phyloP scores from a whole-genome alignment of 2,113 vertebrate species.

The Puma concolor region DNA sequence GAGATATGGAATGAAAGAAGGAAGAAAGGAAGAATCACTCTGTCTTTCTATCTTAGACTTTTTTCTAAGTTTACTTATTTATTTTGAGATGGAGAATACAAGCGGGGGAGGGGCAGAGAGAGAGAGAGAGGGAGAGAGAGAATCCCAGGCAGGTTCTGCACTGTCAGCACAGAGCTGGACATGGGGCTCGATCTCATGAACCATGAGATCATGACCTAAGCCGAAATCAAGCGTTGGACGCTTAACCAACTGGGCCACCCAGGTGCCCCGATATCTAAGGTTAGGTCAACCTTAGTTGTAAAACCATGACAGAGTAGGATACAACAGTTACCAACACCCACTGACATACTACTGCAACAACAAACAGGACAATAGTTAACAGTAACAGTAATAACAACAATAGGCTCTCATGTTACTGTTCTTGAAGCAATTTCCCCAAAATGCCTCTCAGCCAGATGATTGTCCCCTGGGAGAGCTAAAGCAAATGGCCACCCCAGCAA shows the following conservation, averaged over 20 bases:
- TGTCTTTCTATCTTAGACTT: not conserved
- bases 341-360: not conserved
- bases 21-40: not conserved
- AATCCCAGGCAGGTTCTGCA: too few species aligned
- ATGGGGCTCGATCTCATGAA: too few species aligned
- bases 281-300: slow-evolving; percentile 3
- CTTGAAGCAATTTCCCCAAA: not conserved
- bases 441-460: not conserved
- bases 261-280: not conserved
- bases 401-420: not conserved
- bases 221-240: too few species aligned
- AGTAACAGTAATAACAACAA: not conserved
- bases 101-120: too few species aligned
- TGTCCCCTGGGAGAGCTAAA: not conserved
- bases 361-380: not conserved
- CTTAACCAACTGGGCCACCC: too few species aligned
- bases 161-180: too few species aligned
- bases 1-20: not conserved
- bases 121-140: too few species aligned
- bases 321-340: not conserved
- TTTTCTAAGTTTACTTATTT: too few species aligned
- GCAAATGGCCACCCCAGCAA: not conserved
- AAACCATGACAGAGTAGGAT: not conserved
- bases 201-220: too few species aligned
- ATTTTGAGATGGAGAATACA: too few species aligned